These are phyloP conservation scores for Drosophila planitibia DNA, from an alignment of 2,888 invertebrate species.

Conservation along the genomic window DNA sequence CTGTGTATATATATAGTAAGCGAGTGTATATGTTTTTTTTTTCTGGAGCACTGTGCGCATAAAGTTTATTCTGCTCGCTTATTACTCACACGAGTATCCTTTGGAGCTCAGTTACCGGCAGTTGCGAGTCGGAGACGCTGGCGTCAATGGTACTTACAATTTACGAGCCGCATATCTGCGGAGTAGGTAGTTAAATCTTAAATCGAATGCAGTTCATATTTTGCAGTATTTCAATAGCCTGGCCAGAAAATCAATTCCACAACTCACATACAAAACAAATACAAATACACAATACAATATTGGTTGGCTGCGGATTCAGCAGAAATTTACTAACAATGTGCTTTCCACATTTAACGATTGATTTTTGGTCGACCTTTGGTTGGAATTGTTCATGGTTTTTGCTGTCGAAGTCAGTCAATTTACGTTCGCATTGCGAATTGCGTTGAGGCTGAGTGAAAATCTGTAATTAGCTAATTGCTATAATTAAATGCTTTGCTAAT, in stretches of 20 bases:
- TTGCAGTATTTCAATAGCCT: conserved; percentile 40
- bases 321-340: conserved; percentile 30
- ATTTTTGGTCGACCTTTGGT: conserved; percentile 49
- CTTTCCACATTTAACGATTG: conserved; percentile 56
- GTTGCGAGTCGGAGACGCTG: conserved; percentile 28
- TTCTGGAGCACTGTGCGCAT: conserved; percentile 41
- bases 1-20: conserved; percentile 8
- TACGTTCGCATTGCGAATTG: conserved; percentile 48
- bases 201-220: conserved; percentile 43
- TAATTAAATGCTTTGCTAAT: conserved; percentile 81
- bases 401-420: conserved; percentile 36
- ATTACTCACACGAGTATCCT: conserved; percentile 59
- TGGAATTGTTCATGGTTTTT: conserved; percentile 20
- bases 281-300: conserved; percentile 27
- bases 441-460: conserved; percentile 58
- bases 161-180: conserved; percentile 43
- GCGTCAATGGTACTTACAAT: conserved; percentile 48
- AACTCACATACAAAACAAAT: conserved; percentile 1
- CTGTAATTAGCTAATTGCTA: conserved; percentile 82
- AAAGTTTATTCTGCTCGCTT: conserved; percentile 49
- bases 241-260: conserved; percentile 38
- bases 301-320: conserved; percentile 42
- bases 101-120: conserved; percentile 47
- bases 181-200: conserved; percentile 23
- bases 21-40: conserved; percentile 7